Base-by-base conservation (phyloP, 2,888 invertebrate species). In the Scrobipalpa atriplicella region DNA sequence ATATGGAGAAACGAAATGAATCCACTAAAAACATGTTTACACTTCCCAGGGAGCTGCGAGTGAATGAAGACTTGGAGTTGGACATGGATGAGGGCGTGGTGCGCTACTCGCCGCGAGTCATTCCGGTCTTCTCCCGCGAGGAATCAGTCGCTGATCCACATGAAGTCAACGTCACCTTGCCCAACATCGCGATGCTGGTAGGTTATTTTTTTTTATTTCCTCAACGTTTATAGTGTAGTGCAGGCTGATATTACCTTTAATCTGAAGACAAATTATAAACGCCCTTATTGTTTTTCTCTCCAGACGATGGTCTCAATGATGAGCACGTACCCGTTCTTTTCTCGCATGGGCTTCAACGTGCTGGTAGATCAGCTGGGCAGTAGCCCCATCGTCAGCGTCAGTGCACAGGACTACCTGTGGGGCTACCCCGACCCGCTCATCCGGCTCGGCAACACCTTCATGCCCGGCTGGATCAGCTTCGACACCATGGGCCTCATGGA, bases 351-450 rank as follows among this genome's bases (percentile, higher is more conserved):
- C 0, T 87, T 96, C 64, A 92, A 94, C 63, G 86, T 95, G 9
- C 75, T 96, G 66, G 87, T 94, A 2, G 87, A 88, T 51, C 87
- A 91, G 16, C 75, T 96, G 36, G 87, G 94, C 66, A 91, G 95
- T 0, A 82, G 95, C 72, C 93, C 96, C 0, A 94, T 97, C 69
- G 81, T 96, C 18, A 93, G 93, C 39, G 78, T 96, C 41, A 93
- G 94, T 0, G 95, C 95, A 0, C 87, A 96, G 66, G 95, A 97
- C 39, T 96, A 95, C 78, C 86, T 97, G 16, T 97, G 96, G 96
- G 97, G 97, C 0, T 97, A 97, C 80, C 94, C 96, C 1, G 97
- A 98, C 78, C 92, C 93, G 0, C 79, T 98, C 60, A 95, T 98
- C 63, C 88, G 90, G 1, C 80, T 97, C 47, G 97, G 96, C 0